These are phyloP conservation scores for Atethmia centrago DNA, from an alignment of 2,888 invertebrate species.

Conservation along the genomic window DNA sequence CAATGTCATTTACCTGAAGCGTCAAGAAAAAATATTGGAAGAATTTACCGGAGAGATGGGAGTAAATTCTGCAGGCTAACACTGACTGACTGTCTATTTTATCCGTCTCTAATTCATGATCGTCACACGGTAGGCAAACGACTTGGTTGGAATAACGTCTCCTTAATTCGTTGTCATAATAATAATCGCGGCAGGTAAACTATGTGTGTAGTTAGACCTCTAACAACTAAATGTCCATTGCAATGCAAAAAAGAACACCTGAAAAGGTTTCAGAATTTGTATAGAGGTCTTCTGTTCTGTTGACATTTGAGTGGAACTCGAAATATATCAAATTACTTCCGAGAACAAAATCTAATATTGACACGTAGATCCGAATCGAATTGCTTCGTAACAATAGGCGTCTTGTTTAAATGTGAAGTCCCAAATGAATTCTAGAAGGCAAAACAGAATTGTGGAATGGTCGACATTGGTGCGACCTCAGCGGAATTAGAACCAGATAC, in stretches of 20 bases:
- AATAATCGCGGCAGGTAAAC: constrained; percentile 40
- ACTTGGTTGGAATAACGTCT: constrained; percentile 32
- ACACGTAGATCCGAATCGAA: constrained; percentile 77
- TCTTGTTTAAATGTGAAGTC: constrained; percentile 69
- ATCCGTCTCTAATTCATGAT: constrained; percentile 62
- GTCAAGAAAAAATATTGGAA: constrained; percentile 31
- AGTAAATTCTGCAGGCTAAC: constrained; percentile 48
- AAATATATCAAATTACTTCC: constrained; percentile 84
- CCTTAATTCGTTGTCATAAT: constrained; percentile 48
- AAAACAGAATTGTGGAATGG: constrained; percentile 74
- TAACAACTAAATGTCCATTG: constrained; percentile 36
- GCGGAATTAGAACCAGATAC: constrained; percentile 79
- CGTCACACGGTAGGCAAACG: constrained; percentile 51
- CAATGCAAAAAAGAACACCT: constrained; percentile 49
- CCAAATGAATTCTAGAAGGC: constrained; percentile 74
- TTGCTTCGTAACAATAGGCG: constrained; percentile 76
- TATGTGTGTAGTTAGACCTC: constrained; percentile 13
- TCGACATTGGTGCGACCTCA: constrained; percentile 85
- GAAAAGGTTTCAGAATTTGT: constrained; percentile 43
- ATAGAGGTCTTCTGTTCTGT: constrained; percentile 41
- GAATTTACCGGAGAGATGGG: constrained; percentile 24
- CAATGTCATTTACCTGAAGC: constrained; percentile 58
- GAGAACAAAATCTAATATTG: constrained; percentile 78
- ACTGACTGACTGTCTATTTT: constrained; percentile 26
- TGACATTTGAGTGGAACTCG: constrained; percentile 64